Percentiles rank a stretch among this genome's conserved stretches.
phyloP scores from a whole-genome alignment of 2,888 invertebrate genomes.

The Glaucopsyche alexis region DNA sequence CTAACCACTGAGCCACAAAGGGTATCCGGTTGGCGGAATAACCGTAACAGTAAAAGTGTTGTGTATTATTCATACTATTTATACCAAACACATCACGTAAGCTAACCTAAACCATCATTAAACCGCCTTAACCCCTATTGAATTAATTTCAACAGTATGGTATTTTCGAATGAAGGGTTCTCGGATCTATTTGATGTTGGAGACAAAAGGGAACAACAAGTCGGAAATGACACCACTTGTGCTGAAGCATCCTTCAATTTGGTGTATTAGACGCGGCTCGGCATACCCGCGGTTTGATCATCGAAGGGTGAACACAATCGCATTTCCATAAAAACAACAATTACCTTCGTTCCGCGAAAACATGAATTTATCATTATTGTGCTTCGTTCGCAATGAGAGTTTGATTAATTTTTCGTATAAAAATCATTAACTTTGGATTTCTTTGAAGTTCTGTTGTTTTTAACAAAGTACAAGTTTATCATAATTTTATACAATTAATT shows the following conservation, averaged over 20 bases:
- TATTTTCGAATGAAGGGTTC: constrained; percentile 37
- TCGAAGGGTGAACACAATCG: constrained; percentile 54
- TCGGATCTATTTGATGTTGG: constrained; percentile 29
- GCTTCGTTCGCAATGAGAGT: neutral
- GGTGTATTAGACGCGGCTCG: constrained; percentile 54
- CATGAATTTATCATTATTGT: neutral
- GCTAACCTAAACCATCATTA: neutral
- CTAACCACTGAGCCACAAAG: too few relatives aligned
- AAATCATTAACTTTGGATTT: too few relatives aligned
- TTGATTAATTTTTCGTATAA: neutral
- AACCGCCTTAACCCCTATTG: constrained; percentile 1
- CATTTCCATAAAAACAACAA: constrained; percentile 27
- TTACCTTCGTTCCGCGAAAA: constrained; percentile 21
- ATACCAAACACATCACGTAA: neutral
- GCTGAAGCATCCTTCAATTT: constrained; percentile 50
- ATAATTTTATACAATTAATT: too few relatives aligned
- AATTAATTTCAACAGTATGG: constrained; percentile 20
- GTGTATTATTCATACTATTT: neutral
- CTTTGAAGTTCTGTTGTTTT: too few relatives aligned
- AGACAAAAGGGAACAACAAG: constrained; percentile 35
- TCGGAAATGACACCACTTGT: constrained; percentile 34
- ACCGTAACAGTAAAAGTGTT: neutral
- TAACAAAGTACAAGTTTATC: too few relatives aligned
- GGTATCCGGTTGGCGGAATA: too few relatives aligned
- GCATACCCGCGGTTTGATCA: constrained; percentile 55